Evolutionary conservation across 2,888 invertebrate species (phyloP).

Genomic region (Blera fallax): DNA sequence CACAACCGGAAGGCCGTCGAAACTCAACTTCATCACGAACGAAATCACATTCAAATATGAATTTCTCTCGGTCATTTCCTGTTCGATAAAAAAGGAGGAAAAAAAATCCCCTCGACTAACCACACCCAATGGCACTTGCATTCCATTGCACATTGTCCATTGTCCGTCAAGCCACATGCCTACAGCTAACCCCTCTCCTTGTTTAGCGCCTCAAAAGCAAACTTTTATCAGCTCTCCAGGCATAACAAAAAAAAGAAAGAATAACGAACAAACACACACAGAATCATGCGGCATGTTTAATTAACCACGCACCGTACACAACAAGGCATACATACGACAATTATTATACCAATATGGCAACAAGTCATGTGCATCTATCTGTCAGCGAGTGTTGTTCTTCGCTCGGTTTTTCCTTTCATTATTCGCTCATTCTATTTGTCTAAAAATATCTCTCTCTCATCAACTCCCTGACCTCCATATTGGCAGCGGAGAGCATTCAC

Average conservation of each 20-base stretch:
- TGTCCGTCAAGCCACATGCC: conserved; percentile 1
- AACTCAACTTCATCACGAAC: background rate
- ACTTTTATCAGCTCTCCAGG: conserved; percentile 25
- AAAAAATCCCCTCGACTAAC: conserved; percentile 7
- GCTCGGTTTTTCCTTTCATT: conserved; percentile 15
- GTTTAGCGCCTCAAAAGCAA: conserved; percentile 34
- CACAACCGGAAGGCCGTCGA: background rate
- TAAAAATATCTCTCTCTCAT: conserved; percentile 51
- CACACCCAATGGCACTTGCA: conserved; percentile 57
- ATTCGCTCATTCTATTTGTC: conserved; percentile 32
- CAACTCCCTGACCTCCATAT: conserved; percentile 68
- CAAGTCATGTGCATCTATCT: conserved; percentile 64
- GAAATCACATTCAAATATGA: background rate
- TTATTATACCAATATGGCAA: conserved; percentile 53
- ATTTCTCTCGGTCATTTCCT: conserved; percentile 18
- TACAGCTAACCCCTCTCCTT: background rate
- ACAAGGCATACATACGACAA: conserved; percentile 13
- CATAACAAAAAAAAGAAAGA: background rate
- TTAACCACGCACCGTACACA: conserved; percentile 54
- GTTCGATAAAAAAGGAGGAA: background rate
- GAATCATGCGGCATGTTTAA: conserved; percentile 61
- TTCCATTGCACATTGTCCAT: conserved; percentile 28
- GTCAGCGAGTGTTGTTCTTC: conserved; percentile 21
- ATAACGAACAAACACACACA: conserved; percentile 44
- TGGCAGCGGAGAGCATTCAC: conserved; percentile 56